Conservation (phyloP, 2,888 invertebrate species). For the Oscheius sp. region DNA sequence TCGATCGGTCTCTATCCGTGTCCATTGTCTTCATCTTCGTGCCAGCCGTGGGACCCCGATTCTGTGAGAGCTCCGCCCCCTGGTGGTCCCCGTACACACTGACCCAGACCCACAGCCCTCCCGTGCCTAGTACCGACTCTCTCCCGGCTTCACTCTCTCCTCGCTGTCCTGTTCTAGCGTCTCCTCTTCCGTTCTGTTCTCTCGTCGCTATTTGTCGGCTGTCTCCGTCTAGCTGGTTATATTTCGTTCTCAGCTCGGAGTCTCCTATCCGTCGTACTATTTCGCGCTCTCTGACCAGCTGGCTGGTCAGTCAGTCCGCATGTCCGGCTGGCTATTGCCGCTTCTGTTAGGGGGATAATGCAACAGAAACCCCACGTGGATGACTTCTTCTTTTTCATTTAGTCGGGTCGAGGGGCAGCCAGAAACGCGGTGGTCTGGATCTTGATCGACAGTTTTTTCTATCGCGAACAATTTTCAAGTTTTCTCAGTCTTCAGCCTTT, state of each 20-base stretch:
- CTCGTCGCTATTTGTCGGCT: not conserved
- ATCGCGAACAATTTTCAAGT: not conserved
- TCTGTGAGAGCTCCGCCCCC: slow-evolving; percentile 9
- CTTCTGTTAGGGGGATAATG: slow-evolving; percentile 17
- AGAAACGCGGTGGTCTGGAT: no score
- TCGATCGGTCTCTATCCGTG: not conserved
- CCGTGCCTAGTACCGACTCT: slow-evolving; percentile 26
- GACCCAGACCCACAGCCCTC: slow-evolving; percentile 20
- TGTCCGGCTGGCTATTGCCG: slow-evolving; percentile 26
- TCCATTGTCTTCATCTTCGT: slow-evolving; percentile 11
- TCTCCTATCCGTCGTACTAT: slow-evolving; percentile 10
- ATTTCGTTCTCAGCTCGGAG: slow-evolving; percentile 5
- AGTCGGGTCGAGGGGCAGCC: not conserved
- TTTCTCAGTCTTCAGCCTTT: not conserved
- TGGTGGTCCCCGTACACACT: slow-evolving; percentile 13
- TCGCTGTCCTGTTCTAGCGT: not conserved
- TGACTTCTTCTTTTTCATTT: not conserved
- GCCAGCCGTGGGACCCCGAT: slow-evolving; percentile 27
- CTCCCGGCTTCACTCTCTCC: slow-evolving; percentile 22
- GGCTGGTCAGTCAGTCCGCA: slow-evolving; percentile 24
- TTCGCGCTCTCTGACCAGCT: slow-evolving; percentile 25
- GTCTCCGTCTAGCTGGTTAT: slow-evolving; percentile 19
- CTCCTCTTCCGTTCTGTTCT: not conserved
- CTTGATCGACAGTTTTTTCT: not conserved
- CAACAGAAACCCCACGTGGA: not conserved